Evolutionary conservation across 2,113 vertebrate genomes (phyloP).

Genomic region (Ictalurus punctatus): DNA sequence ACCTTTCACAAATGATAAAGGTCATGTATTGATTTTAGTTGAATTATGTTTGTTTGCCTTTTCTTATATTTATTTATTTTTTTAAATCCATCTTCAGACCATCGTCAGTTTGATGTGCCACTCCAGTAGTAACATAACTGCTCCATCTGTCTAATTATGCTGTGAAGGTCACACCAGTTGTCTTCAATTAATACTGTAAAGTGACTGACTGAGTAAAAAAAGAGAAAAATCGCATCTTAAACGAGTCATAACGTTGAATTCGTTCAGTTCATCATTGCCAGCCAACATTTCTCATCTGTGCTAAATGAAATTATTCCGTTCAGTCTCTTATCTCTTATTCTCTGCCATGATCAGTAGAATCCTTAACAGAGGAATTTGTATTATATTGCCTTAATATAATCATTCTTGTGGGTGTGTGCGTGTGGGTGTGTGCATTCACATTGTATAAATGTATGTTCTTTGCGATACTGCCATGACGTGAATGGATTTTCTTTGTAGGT

Average conservation of each 20-base stretch:
- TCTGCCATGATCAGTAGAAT: neutral
- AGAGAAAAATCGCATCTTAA: conserved; percentile 41
- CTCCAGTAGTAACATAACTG: conserved; percentile 33
- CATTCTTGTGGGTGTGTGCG: neutral
- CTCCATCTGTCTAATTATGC: conserved; percentile 66
- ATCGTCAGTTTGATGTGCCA: conserved; percentile 19
- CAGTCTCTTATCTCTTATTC: conserved; percentile 12
- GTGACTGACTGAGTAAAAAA: conserved; percentile 40
- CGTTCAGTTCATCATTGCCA: conserved; percentile 62
- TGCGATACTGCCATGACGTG: neutral
- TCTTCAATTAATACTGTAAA: conserved; percentile 67
- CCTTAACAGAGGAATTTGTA: neutral
- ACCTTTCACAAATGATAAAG: conserved; percentile 1
- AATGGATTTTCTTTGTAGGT: neutral
- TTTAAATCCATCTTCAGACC: neutral
- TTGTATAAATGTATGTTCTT: conserved; percentile 9
- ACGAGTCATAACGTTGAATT: conserved; percentile 69
- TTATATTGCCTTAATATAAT: neutral
- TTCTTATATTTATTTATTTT: neutral
- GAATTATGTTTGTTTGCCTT: neutral
- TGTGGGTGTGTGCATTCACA: neutral
- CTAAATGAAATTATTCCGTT: conserved; percentile 22
- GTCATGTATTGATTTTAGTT: neutral
- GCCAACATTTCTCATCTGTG: neutral
- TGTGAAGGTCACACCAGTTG: conserved; percentile 73